phyloP scores from a whole-genome alignment of 2,797 vertebrate genomes.

The Tokudaia tokunoshimensis region DNA sequence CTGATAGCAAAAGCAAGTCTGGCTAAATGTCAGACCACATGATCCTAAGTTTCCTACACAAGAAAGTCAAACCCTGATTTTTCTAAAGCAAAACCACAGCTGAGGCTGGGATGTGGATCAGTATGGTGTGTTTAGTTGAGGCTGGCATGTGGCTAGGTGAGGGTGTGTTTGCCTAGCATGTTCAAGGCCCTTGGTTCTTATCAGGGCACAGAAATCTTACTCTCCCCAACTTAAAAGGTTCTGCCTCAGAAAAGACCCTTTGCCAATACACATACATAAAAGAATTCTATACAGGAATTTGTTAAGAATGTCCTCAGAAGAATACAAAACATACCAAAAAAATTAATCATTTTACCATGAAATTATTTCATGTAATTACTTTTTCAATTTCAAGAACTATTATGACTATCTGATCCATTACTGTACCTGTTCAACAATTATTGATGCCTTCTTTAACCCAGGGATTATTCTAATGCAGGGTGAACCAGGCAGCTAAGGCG shows the following conservation, averaged over 20 bases:
- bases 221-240: background rate
- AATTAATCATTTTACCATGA: slow-evolving; percentile 36
- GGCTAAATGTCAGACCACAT: slow-evolving; percentile 42
- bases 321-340: background rate
- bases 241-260: slow-evolving; percentile 1
- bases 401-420: background rate
- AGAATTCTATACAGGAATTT: background rate
- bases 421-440: background rate
- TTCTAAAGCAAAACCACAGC: background rate
- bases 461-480: background rate
- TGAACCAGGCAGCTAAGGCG: background rate
- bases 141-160: background rate
- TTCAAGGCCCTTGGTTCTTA: background rate
- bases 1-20: slow-evolving; percentile 49
- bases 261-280: background rate
- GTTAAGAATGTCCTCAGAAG: background rate
- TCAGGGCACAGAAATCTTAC: background rate
- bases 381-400: slow-evolving; percentile 37
- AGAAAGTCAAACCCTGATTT: slow-evolving; percentile 47
- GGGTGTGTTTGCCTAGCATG: background rate
- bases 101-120: background rate
- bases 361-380: slow-evolving; percentile 41
- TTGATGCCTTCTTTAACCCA: background rate
- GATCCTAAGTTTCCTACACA: slow-evolving; percentile 1
- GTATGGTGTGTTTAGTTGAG: background rate